Evolutionary conservation across 2,888 invertebrate genomes (phyloP).

Genomic region (Cenopis cana): DNA sequence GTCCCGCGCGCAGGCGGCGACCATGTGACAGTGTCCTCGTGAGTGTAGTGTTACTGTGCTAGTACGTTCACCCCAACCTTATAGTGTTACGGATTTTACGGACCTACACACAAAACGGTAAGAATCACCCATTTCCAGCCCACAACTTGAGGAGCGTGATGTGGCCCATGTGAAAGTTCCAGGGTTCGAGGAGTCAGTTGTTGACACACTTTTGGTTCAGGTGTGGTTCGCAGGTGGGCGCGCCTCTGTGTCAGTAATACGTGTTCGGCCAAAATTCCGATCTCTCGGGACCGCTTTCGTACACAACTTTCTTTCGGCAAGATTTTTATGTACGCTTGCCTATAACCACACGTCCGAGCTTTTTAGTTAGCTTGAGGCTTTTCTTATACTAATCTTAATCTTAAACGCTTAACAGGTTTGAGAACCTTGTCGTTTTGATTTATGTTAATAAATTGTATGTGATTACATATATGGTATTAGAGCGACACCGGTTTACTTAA

Average conservation of each 20-base stretch:
- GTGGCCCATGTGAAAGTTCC: conserved; percentile 80
- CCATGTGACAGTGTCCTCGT: conserved; percentile 79
- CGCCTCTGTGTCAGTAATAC: conserved; percentile 73
- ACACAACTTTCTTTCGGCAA: conserved; percentile 77
- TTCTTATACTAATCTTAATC: background rate
- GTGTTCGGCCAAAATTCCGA: conserved; percentile 80
- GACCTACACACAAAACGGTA: conserved; percentile 77
- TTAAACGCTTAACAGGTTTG: background rate
- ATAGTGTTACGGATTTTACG: conserved; percentile 83
- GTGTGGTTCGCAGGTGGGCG: conserved; percentile 81
- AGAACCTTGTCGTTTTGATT: conserved; percentile 2
- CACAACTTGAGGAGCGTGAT: background rate
- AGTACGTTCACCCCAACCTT: conserved; percentile 82
- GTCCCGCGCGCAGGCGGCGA: conserved; percentile 77
- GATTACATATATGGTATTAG: conserved; percentile 1
- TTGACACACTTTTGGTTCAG: conserved; percentile 83
- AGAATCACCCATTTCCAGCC: conserved; percentile 50
- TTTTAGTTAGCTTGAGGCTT: background rate
- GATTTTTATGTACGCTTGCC: conserved; percentile 49
- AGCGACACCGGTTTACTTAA: conserved; percentile 23
- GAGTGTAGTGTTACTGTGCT: conserved; percentile 79
- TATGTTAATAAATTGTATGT: conserved; percentile 2
- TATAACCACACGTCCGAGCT: conserved; percentile 13
- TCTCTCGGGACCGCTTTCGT: conserved; percentile 77
- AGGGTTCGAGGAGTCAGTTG: conserved; percentile 77